Base-by-base conservation (phyloP, 92 coral and sea anemone species). In the Isaurus tuberculatus region DNA sequence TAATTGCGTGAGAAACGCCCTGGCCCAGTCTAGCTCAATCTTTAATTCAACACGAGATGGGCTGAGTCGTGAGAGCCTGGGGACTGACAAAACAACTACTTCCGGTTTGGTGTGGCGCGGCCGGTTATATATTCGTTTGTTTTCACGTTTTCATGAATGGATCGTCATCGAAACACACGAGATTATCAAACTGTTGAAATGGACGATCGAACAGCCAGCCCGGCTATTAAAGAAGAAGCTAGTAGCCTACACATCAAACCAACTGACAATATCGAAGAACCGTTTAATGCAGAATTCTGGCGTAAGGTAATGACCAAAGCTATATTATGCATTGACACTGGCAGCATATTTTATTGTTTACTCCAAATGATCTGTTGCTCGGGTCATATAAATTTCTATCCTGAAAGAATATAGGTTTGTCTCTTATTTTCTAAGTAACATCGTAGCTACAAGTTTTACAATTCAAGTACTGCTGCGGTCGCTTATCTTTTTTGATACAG, bases 271-370 rank as follows among this genome's bases (percentile, higher is more conserved):
- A 69, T 93, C 36, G 98, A 95, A 70, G 81, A 89, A 46, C 98
- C 97, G 4, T 91, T 93, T 49, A 90, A 95, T 66, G 97, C 94
- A 40, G 87, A 91, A 3, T 95, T 95, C 70, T 95, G 98, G 98
- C 63, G 65, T 64, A 85, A 95, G 98, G 98, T 95, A 75, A 63
- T 40, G 9, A 4, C n/a, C n/a, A n/a, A n/a, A n/a, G n/a, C n/a
- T n/a, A n/a, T n/a, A n/a, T n/a, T n/a, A n/a, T n/a, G n/a, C n/a
- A n/a, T n/a, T n/a, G n/a, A n/a, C n/a, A n/a, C n/a, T n/a, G n/a
- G n/a, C n/a, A n/a, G n/a, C n/a, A n/a, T n/a, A n/a, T n/a, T n/a
- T n/a, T n/a, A n/a, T n/a, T n/a, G n/a, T n/a, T n/a, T n/a, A n/a
- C n/a, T n/a, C n/a, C n/a, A n/a, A n/a, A n/a, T n/a, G n/a, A n/a